Base-by-base conservation (phyloP, 2,888 invertebrate genomes). In the Leptothorax acervorum region DNA sequence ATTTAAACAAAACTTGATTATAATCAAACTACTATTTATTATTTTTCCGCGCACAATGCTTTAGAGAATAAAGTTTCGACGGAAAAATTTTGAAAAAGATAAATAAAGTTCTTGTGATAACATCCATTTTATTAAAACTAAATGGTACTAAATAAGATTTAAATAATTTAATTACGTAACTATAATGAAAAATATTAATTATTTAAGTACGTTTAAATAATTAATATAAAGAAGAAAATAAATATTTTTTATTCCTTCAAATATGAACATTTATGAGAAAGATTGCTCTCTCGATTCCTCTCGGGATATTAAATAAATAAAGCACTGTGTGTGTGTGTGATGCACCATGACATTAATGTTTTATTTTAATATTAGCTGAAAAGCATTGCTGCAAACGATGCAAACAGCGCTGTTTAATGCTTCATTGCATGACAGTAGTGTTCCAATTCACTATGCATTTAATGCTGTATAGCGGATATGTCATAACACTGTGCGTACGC, bases 381-480 rank as follows among this genome's bases (percentile, higher is more conserved):
- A 35, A 51, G 18, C 51, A 18, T 35, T 48, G 15, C 35, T 75
- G 23, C 31, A 76, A 35, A 23, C 23, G 31, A 62, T 35, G 31
- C 23, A 28, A 51, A 65, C 8, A 45, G 12, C 12, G 15, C 35
- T 51, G 39, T 35, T 66, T 75, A 23, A 28, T 65, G 3, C 12
- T 66, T 76, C 15, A 11, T 66, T 18, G 51, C 31, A 23, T 23
- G 45, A 74, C 62, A 74, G 51, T 18, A 51, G 28, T 51, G 39
- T 65, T 75, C 48, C 48, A 65, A 39, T 51, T 75, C 42, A 48
- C 18, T 5, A 23, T 65, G 6, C 15, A 76, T 63, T 15, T 45
- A 62, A 63, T 63, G 15, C 35, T 71, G 35, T n/a, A 23, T n/a
- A 48, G 4, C 15, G 6, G 15, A 35, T 35, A 35, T 35, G 35